Evolutionary conservation across 2,113 vertebrate genomes (phyloP).

Genomic region (Hyla sarda): DNA sequence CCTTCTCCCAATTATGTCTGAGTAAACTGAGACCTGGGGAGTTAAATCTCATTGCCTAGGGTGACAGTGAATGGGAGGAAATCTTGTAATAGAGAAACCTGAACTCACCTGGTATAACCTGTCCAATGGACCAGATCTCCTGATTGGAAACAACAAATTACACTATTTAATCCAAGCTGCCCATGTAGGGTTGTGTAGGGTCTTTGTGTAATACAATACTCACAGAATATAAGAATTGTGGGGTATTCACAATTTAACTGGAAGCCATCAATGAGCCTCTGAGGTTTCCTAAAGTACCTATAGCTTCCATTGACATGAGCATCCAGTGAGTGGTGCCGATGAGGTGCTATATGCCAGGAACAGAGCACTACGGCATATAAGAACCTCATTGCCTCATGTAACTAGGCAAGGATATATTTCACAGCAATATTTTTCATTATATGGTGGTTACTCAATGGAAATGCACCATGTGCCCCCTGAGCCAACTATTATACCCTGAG

Average conservation of each 20-base stretch:
- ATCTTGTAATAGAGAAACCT: slow-evolving; percentile 44
- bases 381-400: too few relatives aligned
- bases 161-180: slow-evolving; percentile 10
- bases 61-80: slow-evolving; percentile 49
- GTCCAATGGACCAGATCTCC: slow-evolving; percentile 46
- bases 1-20: slow-evolving; percentile 38
- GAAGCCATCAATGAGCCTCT: too few relatives aligned
- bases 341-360: too few relatives aligned
- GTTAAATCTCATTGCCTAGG: slow-evolving; percentile 33
- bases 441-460: too few relatives aligned
- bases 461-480: too few relatives aligned
- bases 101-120: background rate
- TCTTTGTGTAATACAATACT: slow-evolving; percentile 4
- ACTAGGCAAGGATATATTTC: too few relatives aligned
- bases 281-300: too few relatives aligned
- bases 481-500: too few relatives aligned
- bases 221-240: background rate
- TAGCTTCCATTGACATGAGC: too few relatives aligned
- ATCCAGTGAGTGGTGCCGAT: too few relatives aligned
- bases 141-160: slow-evolving; percentile 32
- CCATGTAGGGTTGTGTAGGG: background rate
- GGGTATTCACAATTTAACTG: background rate
- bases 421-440: too few relatives aligned
- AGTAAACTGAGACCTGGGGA: slow-evolving; percentile 37
- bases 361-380: too few relatives aligned